Base-by-base conservation (phyloP, 1,140 invertebrate genomes). In the Solenopsis invicta region DNA sequence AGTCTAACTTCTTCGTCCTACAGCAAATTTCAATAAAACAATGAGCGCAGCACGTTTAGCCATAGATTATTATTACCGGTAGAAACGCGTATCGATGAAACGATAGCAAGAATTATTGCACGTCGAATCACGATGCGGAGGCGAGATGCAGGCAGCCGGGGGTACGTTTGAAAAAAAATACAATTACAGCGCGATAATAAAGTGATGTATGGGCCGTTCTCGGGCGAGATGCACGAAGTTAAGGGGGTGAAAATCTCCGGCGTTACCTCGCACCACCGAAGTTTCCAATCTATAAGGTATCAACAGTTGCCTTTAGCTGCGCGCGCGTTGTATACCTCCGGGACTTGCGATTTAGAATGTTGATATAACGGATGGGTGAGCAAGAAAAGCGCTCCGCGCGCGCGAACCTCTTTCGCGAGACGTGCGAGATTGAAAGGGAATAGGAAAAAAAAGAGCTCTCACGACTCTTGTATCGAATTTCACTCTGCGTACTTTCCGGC, bases 331-430 rank as follows among this genome's bases (percentile, higher is more conserved):
- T 89, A 87, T 50, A 81, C 89, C 81, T 54, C 37, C 61, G 77
- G 62, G 88, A 90, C 69, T 77, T 81, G 59, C 50, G 72, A 77
- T 86, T 64, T 66, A 81, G 85, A 75, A 85, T 86, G 80, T 90
- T 90, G 80, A 87, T 88, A 85, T 64, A 89, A 91, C 87, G 89
- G 89, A 86, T 86, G 82, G 85, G 41, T 85, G 89, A 86, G 77
- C 89, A 89, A 88, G 90, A 89, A 91, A 89, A 90, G 80, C 88
- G 50, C 45, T 45, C n/a, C 4, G n/a, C 64, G 71, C 67, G 71
- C 78, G 52, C 24, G 52, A 69, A 48, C 80, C 41, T 82, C 67
- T 48, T 82, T 75, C 45, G 24, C 54, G 69, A 75, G 69, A 71
- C 50, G 66, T 50, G 66, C 66, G 80, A 84, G 80, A 84, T 84